Percentiles rank a stretch among this genome's conserved stretches.
These are phyloP conservation scores for Dicentrarchus labrax DNA, from an alignment of 2,113 vertebrate genomes.

Conservation along the genomic window DNA sequence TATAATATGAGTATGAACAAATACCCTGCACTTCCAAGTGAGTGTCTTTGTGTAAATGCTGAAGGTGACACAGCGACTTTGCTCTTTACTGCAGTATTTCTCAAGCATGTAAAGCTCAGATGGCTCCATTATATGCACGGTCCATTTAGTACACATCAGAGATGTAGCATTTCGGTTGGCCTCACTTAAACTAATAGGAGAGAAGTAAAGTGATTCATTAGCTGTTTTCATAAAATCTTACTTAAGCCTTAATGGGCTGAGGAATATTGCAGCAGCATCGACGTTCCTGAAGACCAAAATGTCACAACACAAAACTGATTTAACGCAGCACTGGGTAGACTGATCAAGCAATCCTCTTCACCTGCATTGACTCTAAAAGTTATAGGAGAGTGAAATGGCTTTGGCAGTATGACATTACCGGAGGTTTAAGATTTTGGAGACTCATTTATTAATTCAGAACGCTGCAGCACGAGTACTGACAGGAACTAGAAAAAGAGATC, in stretches of 20 bases:
- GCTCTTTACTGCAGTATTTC: constrained; percentile 26
- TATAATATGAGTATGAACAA: constrained; percentile 17
- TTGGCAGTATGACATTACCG: not conserved
- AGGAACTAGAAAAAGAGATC: too few species aligned
- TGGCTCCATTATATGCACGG: constrained; percentile 49
- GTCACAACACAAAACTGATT: constrained; percentile 29
- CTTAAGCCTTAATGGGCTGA: constrained; percentile 20
- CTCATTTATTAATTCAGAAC: too few species aligned
- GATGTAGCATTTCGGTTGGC: constrained; percentile 29
- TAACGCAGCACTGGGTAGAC: not conserved
- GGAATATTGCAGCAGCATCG: constrained; percentile 7
- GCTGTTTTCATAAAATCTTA: constrained; percentile 27
- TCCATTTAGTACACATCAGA: constrained; percentile 39
- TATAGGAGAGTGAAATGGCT: not conserved
- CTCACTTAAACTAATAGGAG: constrained; percentile 51
- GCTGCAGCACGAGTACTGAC: too few species aligned
- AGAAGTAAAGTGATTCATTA: constrained; percentile 36
- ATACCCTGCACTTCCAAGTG: not conserved
- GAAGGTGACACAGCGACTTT: constrained; percentile 42
- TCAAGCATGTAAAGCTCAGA: constrained; percentile 49
- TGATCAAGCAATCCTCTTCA: not conserved
- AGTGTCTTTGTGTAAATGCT: constrained; percentile 27
- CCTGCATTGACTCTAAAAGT: not conserved
- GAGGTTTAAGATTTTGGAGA: not conserved
- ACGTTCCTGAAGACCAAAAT: constrained; percentile 22